These are phyloP conservation scores for Drosophila kikkawai DNA, from an alignment of 1,140 invertebrate species.

Conservation along the genomic window DNA sequence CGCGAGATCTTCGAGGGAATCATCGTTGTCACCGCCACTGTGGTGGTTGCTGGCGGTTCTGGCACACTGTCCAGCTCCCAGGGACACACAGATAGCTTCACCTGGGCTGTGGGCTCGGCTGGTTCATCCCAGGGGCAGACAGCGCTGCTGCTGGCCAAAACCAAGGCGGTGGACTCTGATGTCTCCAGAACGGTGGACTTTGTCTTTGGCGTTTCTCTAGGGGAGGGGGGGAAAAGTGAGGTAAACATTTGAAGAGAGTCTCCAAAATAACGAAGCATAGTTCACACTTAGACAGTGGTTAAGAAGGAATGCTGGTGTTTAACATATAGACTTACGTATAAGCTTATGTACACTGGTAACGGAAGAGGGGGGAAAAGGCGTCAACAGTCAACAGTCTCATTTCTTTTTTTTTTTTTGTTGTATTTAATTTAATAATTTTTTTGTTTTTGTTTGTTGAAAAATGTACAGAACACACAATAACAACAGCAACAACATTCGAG, in stretches of 20 bases:
- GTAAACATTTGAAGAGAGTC: background rate
- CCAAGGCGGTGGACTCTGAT: constrained; percentile 77
- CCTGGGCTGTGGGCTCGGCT: constrained; percentile 40
- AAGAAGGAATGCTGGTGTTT: constrained; percentile 37
- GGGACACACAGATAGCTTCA: constrained; percentile 70
- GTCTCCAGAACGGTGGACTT: constrained; percentile 74
- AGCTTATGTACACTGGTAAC: constrained; percentile 40
- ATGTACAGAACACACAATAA: constrained; percentile 41
- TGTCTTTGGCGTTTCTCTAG: constrained; percentile 69
- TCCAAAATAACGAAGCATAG: background rate
- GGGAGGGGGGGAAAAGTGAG: background rate
- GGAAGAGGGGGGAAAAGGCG: constrained; percentile 14
- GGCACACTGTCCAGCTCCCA: constrained; percentile 62
- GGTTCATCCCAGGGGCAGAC: constrained; percentile 89
- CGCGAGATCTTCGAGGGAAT: constrained; percentile 15
- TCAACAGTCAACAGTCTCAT: constrained; percentile 18
- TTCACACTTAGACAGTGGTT: constrained; percentile 49
- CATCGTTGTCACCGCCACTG: background rate
- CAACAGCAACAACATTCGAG: constrained; percentile 44
- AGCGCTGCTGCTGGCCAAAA: constrained; percentile 87
- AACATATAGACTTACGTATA: constrained; percentile 37
- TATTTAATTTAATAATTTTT: background rate
- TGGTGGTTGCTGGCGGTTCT: constrained; percentile 2
- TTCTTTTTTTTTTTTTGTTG: background rate
- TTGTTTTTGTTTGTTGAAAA: constrained; percentile 7